phyloP scores from a whole-genome alignment of 2,888 invertebrate species.

The Xestia rhomboidea region DNA sequence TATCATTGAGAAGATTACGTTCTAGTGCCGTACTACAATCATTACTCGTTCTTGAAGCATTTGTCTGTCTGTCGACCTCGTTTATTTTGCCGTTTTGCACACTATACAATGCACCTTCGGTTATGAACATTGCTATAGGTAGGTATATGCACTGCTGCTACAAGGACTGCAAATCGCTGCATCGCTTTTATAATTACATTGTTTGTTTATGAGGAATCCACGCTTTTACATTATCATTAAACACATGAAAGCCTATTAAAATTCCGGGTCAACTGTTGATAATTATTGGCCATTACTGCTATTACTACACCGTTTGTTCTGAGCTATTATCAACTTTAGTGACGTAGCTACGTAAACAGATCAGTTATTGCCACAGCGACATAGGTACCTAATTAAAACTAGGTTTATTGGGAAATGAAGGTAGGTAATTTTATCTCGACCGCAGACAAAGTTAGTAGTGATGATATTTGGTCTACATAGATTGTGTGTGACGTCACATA shows the following conservation, averaged over 20 bases:
- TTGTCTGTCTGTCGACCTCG: conserved; percentile 69
- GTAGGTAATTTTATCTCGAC: conserved; percentile 51
- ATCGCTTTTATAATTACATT: conserved; percentile 58
- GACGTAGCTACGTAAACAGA: conserved; percentile 32
- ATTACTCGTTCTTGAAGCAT: conserved; percentile 63
- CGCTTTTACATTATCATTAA: conserved; percentile 39
- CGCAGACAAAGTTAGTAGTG: conserved; percentile 40
- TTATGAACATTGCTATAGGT: conserved; percentile 36
- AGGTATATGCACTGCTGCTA: conserved; percentile 14
- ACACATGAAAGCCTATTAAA: conserved; percentile 48
- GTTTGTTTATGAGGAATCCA: conserved; percentile 47
- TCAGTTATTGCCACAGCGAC: conserved; percentile 38
- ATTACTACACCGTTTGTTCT: conserved; percentile 37
- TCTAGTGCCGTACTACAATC: conserved; percentile 58
- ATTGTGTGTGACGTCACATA: conserved; percentile 51
- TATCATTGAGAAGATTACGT: conserved; percentile 42
- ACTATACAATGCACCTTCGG: conserved; percentile 64
- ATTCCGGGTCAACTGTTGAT: conserved; percentile 36
- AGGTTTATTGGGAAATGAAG: conserved; percentile 37
- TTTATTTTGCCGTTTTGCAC: conserved; percentile 56
- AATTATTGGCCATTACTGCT: conserved; percentile 50
- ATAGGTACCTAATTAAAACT: conserved; percentile 55
- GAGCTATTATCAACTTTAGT: conserved; percentile 29
- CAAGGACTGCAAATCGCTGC: conserved; percentile 63
- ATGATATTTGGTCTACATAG: conserved; percentile 51